Base-by-base conservation (phyloP, 2,797 vertebrate genomes). In the Sebastes oblongus region DNA sequence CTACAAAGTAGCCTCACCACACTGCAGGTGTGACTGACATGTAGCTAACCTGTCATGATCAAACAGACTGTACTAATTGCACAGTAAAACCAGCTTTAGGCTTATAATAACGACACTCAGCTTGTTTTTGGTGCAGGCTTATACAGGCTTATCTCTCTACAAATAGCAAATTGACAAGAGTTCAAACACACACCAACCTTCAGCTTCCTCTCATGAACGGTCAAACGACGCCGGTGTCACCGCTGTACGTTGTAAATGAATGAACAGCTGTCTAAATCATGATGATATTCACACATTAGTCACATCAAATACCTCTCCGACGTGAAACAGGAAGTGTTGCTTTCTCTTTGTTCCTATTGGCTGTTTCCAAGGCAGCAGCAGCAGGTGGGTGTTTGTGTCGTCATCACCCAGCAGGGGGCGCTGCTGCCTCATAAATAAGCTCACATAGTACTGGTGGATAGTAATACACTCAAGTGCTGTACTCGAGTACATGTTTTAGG, bases 321-420 rank as follows among this genome's bases (percentile, higher is more conserved):
- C 20, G 39, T 71, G 18, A 91, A 89, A 78, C 90, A 81, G 95
- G 95, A 96, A 95, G 93, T 90, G 85, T 4, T 18, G 56, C 12
- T 11, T 36, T 24, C 20, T 9, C 72, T 83, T n/a, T 4, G 3
- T 13, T 85, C 78, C 72, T 1, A 94, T 89, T 92, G 92, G 90
- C 67, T 85, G 66, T 27, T 29, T 27, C 25, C 10, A 8, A 13
- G 14, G 61, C 12, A 18, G 42, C 30, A 16, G 42, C 30, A 16
- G 42, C 30, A 16, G 56, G 7, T 54, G 42, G 50, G 50, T 55
- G 70, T 46, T 8, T 20, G 59, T 2, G 1, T 29, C 16, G 0
- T 2, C 9, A 0, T 1, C 0, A 0, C 60, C 80, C 89, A 81
- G 42, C 80, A 92, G 89, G 74, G 55, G 90, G 77, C 75, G 84